Conservation (phyloP, 2,797 vertebrate genomes). For the Sebastes baramenuke region DNA sequence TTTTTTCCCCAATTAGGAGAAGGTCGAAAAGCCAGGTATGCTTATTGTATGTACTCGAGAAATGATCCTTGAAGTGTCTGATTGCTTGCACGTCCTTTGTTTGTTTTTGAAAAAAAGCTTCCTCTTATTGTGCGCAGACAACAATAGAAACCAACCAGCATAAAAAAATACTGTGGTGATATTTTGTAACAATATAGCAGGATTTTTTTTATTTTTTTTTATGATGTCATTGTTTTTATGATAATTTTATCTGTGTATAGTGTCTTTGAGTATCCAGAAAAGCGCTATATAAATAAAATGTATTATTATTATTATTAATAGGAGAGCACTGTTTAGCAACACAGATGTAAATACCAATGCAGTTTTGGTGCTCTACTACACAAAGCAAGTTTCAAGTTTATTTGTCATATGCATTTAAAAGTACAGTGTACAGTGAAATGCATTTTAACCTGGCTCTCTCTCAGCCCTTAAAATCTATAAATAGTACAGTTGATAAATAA, state of each 20-base stretch:
- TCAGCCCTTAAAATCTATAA: too few species aligned
- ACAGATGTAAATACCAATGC: neutral
- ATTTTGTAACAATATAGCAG: neutral
- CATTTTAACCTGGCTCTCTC: too few species aligned
- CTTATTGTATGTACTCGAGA: neutral
- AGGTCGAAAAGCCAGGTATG: slow-evolving; percentile 70
- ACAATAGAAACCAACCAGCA: neutral
- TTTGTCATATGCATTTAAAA: too few species aligned
- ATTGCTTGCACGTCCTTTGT: slow-evolving; percentile 32
- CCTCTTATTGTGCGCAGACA: slow-evolving; percentile 8
- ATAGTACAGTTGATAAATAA: too few species aligned
- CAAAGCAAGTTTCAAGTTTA: too few species aligned
- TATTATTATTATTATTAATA: too few species aligned
- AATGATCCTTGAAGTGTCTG: neutral
- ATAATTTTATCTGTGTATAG: too few species aligned
- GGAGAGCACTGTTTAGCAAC: neutral
- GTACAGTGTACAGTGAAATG: too few species aligned
- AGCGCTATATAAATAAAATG: too few species aligned
- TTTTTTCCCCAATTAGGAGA: slow-evolving; percentile 47
- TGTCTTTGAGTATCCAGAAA: too few species aligned
- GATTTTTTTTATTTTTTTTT: too few species aligned
- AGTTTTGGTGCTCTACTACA: neutral
- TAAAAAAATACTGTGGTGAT: neutral
- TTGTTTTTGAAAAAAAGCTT: neutral
- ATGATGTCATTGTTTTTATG: too few species aligned